phyloP scores from a whole-genome alignment of 2,113 vertebrate species.

The Anoplopoma fimbria region DNA sequence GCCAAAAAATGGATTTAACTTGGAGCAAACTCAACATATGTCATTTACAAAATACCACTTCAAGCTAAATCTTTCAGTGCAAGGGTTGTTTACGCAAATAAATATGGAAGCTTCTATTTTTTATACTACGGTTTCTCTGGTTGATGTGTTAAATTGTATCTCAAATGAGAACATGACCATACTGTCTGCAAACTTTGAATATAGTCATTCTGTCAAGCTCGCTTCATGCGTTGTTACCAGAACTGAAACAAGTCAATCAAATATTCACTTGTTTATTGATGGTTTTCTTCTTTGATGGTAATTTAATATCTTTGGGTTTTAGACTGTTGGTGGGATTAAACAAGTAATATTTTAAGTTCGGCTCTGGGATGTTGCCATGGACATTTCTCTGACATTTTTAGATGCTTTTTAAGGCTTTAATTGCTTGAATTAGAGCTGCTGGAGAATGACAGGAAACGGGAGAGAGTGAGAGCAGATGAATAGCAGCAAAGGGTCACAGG shows the following conservation, averaged over 20 bases:
- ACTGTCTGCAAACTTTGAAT: background rate
- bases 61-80: background rate
- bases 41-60: background rate
- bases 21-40: background rate
- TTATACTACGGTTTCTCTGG: background rate
- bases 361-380: background rate
- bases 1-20: background rate
- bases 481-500: background rate
- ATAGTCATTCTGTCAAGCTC: background rate
- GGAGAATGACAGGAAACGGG: background rate
- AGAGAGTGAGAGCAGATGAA: background rate
- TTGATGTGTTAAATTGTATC: background rate
- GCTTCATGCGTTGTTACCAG: background rate
- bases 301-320: background rate
- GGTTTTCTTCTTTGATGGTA: background rate
- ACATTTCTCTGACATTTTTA: background rate
- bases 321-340: background rate
- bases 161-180: background rate
- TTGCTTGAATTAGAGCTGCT: background rate
- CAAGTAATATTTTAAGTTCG: background rate
- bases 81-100: conserved; percentile 5
- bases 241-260: background rate
- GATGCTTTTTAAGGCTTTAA: background rate
- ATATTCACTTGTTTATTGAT: background rate
- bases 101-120: background rate